Evolutionary conservation across 1,140 invertebrate species (phyloP).

Genomic region (Oryzaephilus surinamensis): DNA sequence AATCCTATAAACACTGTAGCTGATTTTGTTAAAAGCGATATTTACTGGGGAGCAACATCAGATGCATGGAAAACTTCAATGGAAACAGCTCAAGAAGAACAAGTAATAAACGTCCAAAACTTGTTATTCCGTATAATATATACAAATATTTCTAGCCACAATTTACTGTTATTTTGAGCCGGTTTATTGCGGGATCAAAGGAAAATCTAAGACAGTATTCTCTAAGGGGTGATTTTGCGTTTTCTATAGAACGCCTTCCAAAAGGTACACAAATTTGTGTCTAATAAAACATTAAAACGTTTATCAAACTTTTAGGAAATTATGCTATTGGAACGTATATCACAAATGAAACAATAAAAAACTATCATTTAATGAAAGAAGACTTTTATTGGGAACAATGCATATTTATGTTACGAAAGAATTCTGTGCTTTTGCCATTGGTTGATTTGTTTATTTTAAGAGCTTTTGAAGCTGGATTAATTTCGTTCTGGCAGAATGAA

Average conservation of each 20-base stretch:
- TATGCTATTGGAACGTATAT: slow-evolving; percentile 47
- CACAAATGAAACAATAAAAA: slow-evolving; percentile 38
- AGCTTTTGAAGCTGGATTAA: slow-evolving; percentile 29
- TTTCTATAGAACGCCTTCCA: slow-evolving; percentile 22
- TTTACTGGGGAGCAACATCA: slow-evolving; percentile 21
- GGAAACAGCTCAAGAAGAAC: slow-evolving; percentile 15
- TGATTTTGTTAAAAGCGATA: slow-evolving; percentile 20
- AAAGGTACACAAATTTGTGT: slow-evolving; percentile 10
- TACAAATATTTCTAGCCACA: slow-evolving; percentile 7
- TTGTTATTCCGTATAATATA: background rate
- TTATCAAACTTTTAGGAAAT: slow-evolving; percentile 18
- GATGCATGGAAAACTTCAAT: slow-evolving; percentile 26
- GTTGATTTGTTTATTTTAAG: slow-evolving; percentile 24
- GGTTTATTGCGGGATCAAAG: slow-evolving; percentile 14
- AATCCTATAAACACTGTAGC: slow-evolving; percentile 20
- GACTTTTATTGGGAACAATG: slow-evolving; percentile 48
- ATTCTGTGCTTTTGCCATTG: slow-evolving; percentile 35
- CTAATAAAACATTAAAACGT: background rate
- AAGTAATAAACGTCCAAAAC: slow-evolving; percentile 9
- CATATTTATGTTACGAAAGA: slow-evolving; percentile 45
- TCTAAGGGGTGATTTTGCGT: slow-evolving; percentile 15
- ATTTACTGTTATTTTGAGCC: slow-evolving; percentile 12
- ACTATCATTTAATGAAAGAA: slow-evolving; percentile 42
- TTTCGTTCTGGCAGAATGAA: slow-evolving; percentile 28
- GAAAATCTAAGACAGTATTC: slow-evolving; percentile 12